Conservation (phyloP, 1,140 invertebrate species). For the Rhyzopertha dominica region DNA sequence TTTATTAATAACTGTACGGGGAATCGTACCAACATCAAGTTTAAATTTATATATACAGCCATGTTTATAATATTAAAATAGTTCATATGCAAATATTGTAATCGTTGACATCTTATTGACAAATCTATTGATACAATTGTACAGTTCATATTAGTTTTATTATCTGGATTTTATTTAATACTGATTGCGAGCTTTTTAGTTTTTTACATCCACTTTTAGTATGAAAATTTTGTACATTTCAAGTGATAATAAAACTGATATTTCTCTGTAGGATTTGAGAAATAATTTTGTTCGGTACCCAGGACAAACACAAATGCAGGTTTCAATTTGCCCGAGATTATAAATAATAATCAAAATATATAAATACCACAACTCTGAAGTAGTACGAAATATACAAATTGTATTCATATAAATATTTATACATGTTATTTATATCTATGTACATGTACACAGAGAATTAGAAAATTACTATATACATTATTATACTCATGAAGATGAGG, state of each 20-base stretch:
- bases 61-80: constrained; percentile 43
- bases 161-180: constrained; percentile 33
- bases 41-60: constrained; percentile 38
- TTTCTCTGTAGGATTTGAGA: constrained; percentile 25
- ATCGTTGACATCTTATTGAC: constrained; percentile 42
- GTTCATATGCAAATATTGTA: constrained; percentile 35
- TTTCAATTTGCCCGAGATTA: constrained; percentile 9
- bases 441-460: constrained; percentile 21
- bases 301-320: constrained; percentile 1
- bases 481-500: constrained; percentile 2
- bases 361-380: constrained; percentile 19
- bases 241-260: constrained; percentile 27
- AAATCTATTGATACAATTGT: constrained; percentile 29
- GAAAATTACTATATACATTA: constrained; percentile 13
- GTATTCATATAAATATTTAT: constrained; percentile 13
- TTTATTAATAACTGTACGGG: constrained; percentile 39
- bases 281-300: constrained; percentile 7
- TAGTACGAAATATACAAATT: constrained; percentile 33
- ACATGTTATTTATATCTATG: constrained; percentile 23
- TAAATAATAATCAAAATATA: constrained; percentile 19
- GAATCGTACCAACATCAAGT: constrained; percentile 42
- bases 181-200: constrained; percentile 33
- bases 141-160: constrained; percentile 21
- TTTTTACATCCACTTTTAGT: constrained; percentile 31
- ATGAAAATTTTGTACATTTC: constrained; percentile 40